Evolutionary conservation across 2,888 invertebrate genomes (phyloP).

Genomic region (Clitarchus hookeri): DNA sequence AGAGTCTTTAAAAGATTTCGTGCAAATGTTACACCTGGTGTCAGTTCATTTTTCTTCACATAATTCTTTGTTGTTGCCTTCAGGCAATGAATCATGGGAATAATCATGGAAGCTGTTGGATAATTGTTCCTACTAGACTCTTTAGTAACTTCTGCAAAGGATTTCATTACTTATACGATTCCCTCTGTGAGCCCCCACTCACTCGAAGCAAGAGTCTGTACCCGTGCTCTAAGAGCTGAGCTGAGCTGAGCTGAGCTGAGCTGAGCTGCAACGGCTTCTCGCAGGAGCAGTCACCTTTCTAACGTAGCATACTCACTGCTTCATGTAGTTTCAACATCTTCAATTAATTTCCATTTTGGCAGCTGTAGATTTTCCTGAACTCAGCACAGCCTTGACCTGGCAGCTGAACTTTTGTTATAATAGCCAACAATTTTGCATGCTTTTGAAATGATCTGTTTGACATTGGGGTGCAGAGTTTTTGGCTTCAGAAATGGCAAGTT

Average conservation of each 20-base stretch:
- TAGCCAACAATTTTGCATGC: background rate
- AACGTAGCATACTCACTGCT: background rate
- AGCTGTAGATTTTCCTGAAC: background rate
- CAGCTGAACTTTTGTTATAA: background rate
- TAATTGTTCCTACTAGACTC: background rate
- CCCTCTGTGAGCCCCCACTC: background rate
- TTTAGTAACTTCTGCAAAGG: background rate
- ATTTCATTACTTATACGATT: background rate
- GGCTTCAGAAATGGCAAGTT: background rate
- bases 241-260: too few species aligned
- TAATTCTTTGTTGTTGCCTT: background rate
- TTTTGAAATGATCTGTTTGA: background rate
- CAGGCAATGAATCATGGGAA: constrained; percentile 3
- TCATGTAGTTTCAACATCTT: background rate
- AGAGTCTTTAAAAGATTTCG: background rate
- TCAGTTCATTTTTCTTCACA: background rate
- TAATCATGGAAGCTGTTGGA: too few species aligned
- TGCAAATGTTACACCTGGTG: too few species aligned
- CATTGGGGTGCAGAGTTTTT: background rate
- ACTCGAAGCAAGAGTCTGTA: background rate
- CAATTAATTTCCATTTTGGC: background rate
- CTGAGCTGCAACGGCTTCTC: background rate
- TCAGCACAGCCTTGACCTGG: background rate
- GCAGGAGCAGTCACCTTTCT: background rate
- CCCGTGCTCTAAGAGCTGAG: background rate